Percentiles rank a stretch among this genome's conserved stretches.
phyloP scores from a whole-genome alignment of 2,113 vertebrate species.

The Cyanoderma ruficeps region DNA sequence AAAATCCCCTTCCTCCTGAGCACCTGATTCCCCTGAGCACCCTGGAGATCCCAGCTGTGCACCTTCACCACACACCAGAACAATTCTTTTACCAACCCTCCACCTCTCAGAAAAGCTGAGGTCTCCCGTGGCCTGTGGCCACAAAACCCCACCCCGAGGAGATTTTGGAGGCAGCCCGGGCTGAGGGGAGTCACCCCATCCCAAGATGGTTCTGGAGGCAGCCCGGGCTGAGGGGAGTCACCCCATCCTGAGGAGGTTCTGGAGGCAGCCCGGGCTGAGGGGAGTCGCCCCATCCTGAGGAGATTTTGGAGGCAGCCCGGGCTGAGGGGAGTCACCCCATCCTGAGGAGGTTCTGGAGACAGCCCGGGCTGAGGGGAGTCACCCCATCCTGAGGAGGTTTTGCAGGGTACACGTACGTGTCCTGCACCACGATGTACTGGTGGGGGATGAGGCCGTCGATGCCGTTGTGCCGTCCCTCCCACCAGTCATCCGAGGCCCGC shows the following conservation, averaged over 20 bases:
- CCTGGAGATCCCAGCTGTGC: background rate
- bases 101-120: accelerated
- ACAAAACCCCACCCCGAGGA: background rate
- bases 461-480: conserved; percentile 93
- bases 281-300: too few relatives aligned
- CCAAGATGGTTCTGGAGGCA: background rate
- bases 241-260: too few relatives aligned
- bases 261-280: too few relatives aligned
- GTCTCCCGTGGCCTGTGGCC: background rate
- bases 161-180: background rate
- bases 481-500: conserved; percentile 94
- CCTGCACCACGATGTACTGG: conserved; percentile 94
- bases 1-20: background rate
- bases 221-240: too few relatives aligned
- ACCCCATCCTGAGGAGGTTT: too few relatives aligned
- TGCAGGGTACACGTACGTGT: conserved; percentile 80
- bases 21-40: background rate
- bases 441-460: conserved; percentile 91
- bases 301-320: too few relatives aligned
- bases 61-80: background rate
- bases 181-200: too few relatives aligned
- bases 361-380: too few relatives aligned
- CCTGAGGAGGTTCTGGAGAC: too few relatives aligned
- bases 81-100: accelerated
- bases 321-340: too few relatives aligned